Conservation (phyloP, 1,140 invertebrate genomes). For the Sarcophaga bullata region DNA sequence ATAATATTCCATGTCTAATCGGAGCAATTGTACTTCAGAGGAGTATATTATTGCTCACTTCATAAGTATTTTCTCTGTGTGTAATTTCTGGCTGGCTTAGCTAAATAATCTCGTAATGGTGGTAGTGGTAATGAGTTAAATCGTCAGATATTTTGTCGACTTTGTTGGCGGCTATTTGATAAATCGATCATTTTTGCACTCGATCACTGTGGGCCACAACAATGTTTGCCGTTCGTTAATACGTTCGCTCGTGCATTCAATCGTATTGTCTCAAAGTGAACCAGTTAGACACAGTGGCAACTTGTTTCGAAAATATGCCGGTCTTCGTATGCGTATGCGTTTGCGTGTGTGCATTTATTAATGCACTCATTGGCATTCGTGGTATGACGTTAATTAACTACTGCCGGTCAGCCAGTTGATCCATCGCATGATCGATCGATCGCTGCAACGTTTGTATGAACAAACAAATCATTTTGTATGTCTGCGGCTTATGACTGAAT, state of each 20-base stretch:
- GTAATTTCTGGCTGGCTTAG: not conserved
- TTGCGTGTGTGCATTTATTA: slow-evolving; percentile 24
- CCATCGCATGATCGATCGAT: too few relatives aligned
- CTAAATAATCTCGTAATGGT: not conserved
- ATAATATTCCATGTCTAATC: too few relatives aligned
- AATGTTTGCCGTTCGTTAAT: not conserved
- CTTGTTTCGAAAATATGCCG: slow-evolving; percentile 6
- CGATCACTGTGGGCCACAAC: slow-evolving; percentile 27
- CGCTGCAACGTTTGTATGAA: not conserved
- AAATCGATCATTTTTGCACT: slow-evolving; percentile 34
- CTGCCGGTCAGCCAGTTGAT: slow-evolving; percentile 54
- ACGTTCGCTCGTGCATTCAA: not conserved
- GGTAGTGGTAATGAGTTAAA: slow-evolving; percentile 12
- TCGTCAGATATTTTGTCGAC: not conserved
- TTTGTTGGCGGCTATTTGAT: slow-evolving; percentile 36
- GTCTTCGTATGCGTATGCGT: not conserved
- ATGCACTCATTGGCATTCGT: slow-evolving; percentile 54
- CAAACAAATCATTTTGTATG: not conserved
- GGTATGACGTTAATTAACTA: slow-evolving; percentile 65
- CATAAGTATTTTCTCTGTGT: not conserved
- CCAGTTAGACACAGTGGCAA: slow-evolving; percentile 38
- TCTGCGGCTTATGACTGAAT: not conserved
- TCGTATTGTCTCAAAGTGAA: slow-evolving; percentile 12
- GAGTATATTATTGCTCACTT: too few relatives aligned
- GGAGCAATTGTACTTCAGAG: too few relatives aligned